Conservation (phyloP, 2,888 invertebrate species). For the Drosophila hamatofila region DNA sequence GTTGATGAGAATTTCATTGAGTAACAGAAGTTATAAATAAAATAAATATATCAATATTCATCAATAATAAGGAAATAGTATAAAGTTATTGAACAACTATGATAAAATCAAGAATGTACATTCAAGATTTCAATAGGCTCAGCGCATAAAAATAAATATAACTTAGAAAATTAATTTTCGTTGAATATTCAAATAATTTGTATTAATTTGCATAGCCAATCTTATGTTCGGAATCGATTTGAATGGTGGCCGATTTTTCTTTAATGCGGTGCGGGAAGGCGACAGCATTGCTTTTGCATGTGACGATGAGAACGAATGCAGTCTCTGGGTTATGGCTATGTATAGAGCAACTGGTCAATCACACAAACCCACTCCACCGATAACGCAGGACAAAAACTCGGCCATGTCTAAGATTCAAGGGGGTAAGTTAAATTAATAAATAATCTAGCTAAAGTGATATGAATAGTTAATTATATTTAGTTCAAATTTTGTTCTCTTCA, state of each 20-base stretch:
- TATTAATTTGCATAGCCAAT: conserved; percentile 87
- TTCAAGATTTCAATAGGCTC: too few relatives aligned
- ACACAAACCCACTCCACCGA: conserved; percentile 98
- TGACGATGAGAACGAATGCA: conserved; percentile 98
- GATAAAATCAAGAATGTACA: too few relatives aligned
- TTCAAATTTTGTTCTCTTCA: too few relatives aligned
- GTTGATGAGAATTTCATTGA: too few relatives aligned
- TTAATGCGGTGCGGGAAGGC: conserved; percentile 99
- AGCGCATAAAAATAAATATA: too few relatives aligned
- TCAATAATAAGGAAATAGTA: too few relatives aligned
- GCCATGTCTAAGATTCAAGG: conserved; percentile 96
- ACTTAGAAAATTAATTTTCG: too few relatives aligned
- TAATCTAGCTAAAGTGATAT: not conserved
- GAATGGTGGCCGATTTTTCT: conserved; percentile 97
- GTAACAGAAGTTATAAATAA: too few relatives aligned
- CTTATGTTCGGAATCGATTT: conserved; percentile 97
- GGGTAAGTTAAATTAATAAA: conserved; percentile 73
- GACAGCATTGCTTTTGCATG: conserved; percentile 98
- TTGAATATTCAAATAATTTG: not conserved
- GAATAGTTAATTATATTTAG: not conserved
- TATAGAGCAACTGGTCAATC: conserved; percentile 99
- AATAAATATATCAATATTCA: too few relatives aligned
- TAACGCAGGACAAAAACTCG: conserved; percentile 93
- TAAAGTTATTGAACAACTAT: too few relatives aligned
- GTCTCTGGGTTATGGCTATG: conserved; percentile 99